A percentile compares a stretch with the other conserved stretches of the same genome.
phyloP scores from a whole-genome alignment of 1,140 invertebrate genomes.

The Piezodorus guildinii region DNA sequence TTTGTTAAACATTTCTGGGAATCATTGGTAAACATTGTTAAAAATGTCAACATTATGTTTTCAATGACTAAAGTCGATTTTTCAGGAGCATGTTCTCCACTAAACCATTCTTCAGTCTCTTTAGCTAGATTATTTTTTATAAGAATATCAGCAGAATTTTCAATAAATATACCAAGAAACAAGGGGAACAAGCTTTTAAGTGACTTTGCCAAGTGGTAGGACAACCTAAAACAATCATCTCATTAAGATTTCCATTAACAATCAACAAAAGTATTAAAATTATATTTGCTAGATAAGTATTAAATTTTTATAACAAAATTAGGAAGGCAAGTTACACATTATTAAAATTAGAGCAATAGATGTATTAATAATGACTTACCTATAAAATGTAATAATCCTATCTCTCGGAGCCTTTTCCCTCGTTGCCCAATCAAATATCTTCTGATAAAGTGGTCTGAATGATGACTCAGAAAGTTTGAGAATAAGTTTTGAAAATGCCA shows the following conservation, averaged over 20 bases:
- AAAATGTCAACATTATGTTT: slow-evolving; percentile 42
- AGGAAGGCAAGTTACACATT: no score
- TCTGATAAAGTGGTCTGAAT: slow-evolving; percentile 77
- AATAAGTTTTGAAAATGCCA: slow-evolving; percentile 61
- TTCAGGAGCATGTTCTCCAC: slow-evolving; percentile 20
- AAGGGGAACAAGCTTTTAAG: slow-evolving; percentile 79
- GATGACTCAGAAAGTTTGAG: slow-evolving; percentile 77
- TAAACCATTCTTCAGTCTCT: slow-evolving; percentile 16
- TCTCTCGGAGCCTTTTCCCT: slow-evolving; percentile 40
- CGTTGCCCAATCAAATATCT: slow-evolving; percentile 74
- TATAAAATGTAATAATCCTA: slow-evolving; percentile 64
- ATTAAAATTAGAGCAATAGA: background rate
- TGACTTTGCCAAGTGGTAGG: slow-evolving; percentile 61
- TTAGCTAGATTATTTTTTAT: slow-evolving; percentile 34
- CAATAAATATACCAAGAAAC: slow-evolving; percentile 75
- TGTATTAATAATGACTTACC: slow-evolving; percentile 35
- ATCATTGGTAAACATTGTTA: slow-evolving; percentile 70
- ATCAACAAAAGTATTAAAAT: no score
- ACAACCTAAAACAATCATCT: slow-evolving; percentile 44
- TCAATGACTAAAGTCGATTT: slow-evolving; percentile 10
- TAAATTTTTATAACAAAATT: no score
- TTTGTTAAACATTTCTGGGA: slow-evolving; percentile 63
- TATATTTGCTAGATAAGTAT: no score
- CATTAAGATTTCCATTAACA: no score
- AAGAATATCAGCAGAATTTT: slow-evolving; percentile 61